A percentile compares a stretch with the other conserved stretches of the same genome.
phyloP scores from a whole-genome alignment of 2,797 vertebrate genomes.

The Hypotaenidia okinawae region DNA sequence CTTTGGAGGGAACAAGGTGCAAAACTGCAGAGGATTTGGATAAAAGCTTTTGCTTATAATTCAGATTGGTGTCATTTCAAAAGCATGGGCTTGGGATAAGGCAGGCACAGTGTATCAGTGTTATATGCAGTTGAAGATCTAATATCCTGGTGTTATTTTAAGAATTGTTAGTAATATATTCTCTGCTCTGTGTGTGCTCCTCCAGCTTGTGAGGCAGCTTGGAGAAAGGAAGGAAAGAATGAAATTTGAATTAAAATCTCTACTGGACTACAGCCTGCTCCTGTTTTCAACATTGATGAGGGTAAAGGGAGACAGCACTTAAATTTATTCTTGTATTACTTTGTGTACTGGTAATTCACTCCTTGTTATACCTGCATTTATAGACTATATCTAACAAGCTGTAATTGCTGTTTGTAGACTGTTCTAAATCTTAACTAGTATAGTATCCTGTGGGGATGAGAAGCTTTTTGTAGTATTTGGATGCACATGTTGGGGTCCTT shows the following conservation, averaged over 20 bases:
- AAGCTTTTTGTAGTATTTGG: not conserved
- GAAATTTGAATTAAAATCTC: not conserved
- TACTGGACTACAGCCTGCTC: not conserved
- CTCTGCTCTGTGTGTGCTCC: not conserved
- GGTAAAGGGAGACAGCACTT: not conserved
- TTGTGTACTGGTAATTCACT: not conserved
- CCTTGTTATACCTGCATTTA: not conserved
- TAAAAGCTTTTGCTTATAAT: not conserved
- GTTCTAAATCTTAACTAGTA: not conserved
- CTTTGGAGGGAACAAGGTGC: not conserved
- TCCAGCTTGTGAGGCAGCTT: not conserved
- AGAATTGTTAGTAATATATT: not conserved
- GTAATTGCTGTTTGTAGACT: not conserved
- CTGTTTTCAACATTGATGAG: not conserved
- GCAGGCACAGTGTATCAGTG: not conserved
- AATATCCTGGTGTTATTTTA: conserved; percentile 24
- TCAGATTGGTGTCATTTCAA: not conserved
- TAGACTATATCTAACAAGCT: not conserved
- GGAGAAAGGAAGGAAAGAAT: not conserved
- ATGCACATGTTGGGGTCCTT: not conserved
- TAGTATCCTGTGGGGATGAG: not conserved
- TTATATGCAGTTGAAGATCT: not conserved
- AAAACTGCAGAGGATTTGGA: not conserved
- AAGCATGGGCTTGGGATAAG: not conserved
- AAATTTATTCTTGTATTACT: not conserved